Evolutionary conservation across 2,113 vertebrate genomes (phyloP), one percentile per base, ranked within the genome.

Genomic region (Illadopsis cleaveri): DNA sequence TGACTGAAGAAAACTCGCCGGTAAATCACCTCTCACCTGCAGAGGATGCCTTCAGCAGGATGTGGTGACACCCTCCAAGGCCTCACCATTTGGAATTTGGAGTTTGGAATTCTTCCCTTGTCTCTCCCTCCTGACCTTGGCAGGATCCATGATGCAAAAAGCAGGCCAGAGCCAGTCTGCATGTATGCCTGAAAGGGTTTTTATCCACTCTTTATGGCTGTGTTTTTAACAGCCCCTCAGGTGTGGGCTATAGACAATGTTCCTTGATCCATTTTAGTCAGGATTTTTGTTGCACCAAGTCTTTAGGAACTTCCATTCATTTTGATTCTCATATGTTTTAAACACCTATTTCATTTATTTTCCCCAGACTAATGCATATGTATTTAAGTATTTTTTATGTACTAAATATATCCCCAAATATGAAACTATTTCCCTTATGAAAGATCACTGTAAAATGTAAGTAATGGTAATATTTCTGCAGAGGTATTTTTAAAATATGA

Each of bases 391-490:
- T 40, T 70, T 77, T 72, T 60, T 25, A 31, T 42, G 17, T 69
- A 56, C 19, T 82, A 40, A 65, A 56, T n/a, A 50, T 51, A 77
- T 86, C 16, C 42, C 33, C 58, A 66, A 77, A 83, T 60, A 48
- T 88, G 64, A 77, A 77, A 80, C 33, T 54, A 23, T 77, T 94
- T 94, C 62, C 42, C 38, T 83, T 73, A 70, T 48, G 85, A 85
- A 82, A 94, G 89, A 83, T 77, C n/a, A 25, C 47, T 28, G 8
- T 51, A 72, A 85, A 60, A 60, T 77, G 28, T 69, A 73, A 38
- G 19, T 53, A 69, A 54, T 37, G 58, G 35, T 82, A 85, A 54
- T 81, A 75, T 70, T 93, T 90, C 54, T 86, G 60, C 7, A 16
- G 45, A 82, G 10, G 5, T 54, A 6, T 70, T 91, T 90, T 69